Conservation (phyloP, 2,888 invertebrate species). For the Drosophila putrida region DNA sequence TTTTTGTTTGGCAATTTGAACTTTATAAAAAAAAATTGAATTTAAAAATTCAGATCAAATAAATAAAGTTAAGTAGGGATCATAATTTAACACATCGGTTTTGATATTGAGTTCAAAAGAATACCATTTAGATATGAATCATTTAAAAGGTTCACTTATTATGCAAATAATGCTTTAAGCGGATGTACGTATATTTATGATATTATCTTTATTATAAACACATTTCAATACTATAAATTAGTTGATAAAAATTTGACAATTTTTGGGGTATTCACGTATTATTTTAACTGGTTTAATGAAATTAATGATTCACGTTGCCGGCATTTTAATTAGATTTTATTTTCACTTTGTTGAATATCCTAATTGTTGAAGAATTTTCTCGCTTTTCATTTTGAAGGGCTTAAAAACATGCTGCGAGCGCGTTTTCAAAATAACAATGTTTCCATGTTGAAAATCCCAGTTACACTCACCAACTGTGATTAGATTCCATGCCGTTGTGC, state of each 20-base stretch:
- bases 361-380: constrained; percentile 2
- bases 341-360: constrained; percentile 1
- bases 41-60: constrained; percentile 16
- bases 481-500: constrained; percentile 80
- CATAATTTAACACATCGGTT: constrained; percentile 17
- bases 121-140: constrained; percentile 31
- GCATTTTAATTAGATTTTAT: constrained; percentile 13
- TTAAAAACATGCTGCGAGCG: constrained; percentile 28
- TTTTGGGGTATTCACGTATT: constrained; percentile 20
- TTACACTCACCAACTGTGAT: constrained; percentile 84
- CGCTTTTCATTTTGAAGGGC: neutral
- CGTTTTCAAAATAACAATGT: constrained; percentile 60
- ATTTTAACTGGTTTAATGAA: constrained; percentile 26
- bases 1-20: constrained; percentile 21
- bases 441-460: constrained; percentile 83
- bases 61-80: constrained; percentile 32
- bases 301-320: constrained; percentile 15
- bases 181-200: constrained; percentile 41
- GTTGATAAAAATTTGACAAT: constrained; percentile 3
- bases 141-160: constrained; percentile 28
- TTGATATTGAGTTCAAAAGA: constrained; percentile 25
- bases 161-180: constrained; percentile 33
- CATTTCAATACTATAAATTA: constrained; percentile 8
- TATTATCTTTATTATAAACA: constrained; percentile 32
- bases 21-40: constrained; percentile 18